These are phyloP conservation scores for Endomychus coccineus DNA, from an alignment of 2,888 invertebrate species.

Conservation along the genomic window DNA sequence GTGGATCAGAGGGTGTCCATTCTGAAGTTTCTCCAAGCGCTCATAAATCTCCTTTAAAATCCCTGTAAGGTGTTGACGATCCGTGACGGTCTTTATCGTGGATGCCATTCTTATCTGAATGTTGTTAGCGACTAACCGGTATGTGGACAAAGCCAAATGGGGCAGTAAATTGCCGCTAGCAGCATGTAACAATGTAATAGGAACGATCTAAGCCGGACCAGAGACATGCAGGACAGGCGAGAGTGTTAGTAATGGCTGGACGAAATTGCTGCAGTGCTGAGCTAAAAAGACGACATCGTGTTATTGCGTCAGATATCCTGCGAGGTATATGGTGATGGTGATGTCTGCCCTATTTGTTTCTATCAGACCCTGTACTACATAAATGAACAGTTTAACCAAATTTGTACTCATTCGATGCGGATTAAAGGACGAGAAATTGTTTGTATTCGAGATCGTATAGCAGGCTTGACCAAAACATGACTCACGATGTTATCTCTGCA, in stretches of 20 bases:
- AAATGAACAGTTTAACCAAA: no score
- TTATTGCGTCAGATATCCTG: conserved; percentile 27
- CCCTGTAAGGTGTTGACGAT: conserved; percentile 9
- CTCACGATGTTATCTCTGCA: no score
- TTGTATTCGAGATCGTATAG: no score
- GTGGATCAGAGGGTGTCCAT: no score
- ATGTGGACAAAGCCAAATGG: conserved; percentile 33
- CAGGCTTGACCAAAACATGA: no score
- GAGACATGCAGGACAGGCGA: conserved; percentile 27
- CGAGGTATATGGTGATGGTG: no score
- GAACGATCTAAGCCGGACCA: conserved; percentile 27
- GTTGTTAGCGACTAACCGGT: conserved; percentile 28
- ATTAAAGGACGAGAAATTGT: no score
- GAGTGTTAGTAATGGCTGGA: conserved; percentile 29
- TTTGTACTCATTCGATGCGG: no score
- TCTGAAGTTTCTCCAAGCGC: no score
- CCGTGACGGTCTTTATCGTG: conserved; percentile 9
- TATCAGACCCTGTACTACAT: no score
- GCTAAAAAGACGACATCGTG: conserved; percentile 24
- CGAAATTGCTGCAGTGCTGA: conserved; percentile 25
- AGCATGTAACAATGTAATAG: conserved; percentile 31
- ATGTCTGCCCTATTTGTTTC: no score
- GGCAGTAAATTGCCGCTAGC: conserved; percentile 28
- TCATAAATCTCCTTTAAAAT: no score
- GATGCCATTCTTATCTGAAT: conserved; percentile 23